A percentile compares a stretch with the other conserved stretches of the same genome.
These are phyloP conservation scores for Astatotilapia flaviijosephi DNA, from an alignment of 2,113 vertebrate species.

Conservation along the genomic window DNA sequence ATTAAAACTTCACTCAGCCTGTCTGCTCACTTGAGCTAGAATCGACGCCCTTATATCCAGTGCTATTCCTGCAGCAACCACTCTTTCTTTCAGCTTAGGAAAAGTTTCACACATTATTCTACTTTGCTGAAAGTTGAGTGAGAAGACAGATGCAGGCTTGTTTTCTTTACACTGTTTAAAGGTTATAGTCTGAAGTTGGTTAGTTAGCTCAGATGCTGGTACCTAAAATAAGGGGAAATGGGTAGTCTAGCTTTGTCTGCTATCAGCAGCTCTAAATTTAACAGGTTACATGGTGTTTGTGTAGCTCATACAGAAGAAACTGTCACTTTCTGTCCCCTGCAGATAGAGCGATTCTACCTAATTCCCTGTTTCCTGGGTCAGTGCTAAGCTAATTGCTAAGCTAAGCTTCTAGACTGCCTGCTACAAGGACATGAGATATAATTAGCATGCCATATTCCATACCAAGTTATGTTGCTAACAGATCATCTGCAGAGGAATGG, in stretches of 20 bases:
- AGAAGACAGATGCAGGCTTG: background rate
- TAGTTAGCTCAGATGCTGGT: background rate
- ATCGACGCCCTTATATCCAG: background rate
- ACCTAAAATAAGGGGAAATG: background rate
- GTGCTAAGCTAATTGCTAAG: background rate
- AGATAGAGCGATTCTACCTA: accelerated
- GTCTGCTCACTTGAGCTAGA: background rate
- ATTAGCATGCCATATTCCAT: background rate
- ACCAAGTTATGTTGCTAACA: background rate
- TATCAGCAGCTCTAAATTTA: background rate
- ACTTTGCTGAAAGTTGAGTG: background rate
- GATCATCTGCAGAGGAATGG: background rate
- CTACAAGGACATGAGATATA: background rate
- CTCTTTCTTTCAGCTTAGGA: background rate
- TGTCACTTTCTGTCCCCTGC: background rate
- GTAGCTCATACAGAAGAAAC: background rate
- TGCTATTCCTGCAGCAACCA: background rate
- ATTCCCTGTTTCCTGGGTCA: background rate
- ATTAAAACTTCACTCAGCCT: background rate
- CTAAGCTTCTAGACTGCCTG: background rate
- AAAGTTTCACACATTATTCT: background rate
- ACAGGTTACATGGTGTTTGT: background rate
- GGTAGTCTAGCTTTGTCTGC: background rate
- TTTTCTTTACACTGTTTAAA: background rate
- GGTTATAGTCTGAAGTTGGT: background rate